Evolutionary conservation across 2,113 vertebrate genomes (phyloP), one percentile per base, ranked within the genome.

Genomic region (Glareola pratincola): DNA sequence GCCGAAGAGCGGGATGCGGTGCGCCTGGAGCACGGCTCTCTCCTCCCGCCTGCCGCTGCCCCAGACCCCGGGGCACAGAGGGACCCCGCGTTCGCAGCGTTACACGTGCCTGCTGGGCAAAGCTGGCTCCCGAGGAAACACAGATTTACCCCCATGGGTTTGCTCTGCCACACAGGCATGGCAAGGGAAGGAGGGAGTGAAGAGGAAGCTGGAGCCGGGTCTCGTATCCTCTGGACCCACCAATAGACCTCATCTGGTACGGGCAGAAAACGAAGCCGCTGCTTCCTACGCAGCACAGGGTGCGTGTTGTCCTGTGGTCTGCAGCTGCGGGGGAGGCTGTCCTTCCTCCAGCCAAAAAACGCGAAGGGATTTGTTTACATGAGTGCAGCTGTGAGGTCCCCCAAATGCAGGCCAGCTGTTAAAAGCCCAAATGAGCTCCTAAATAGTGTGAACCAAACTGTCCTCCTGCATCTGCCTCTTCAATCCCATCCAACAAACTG

Each of bases 351-450:
- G 69, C 85, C 83, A 85, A 76, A 45, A 81, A 22, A 14, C 1
- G 0, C 17, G 0, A 6, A 71, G 68, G n/a, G 39, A 36, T 94
- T 86, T 91, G 93, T 80, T 93, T 84, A 89, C 77, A 78, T 84
- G 91, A 54, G 6, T 32, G 90, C 90, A 96, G 94, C 93, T 95
- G 92, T 72, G 72, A 94, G 86, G 43, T 84, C 60, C 62, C 47
- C 36, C 91, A 87, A 85, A 91, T 51, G 74, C 69, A 41, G 91
- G 57, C 90, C 93, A 96, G 92, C 66, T 93, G 83, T 24, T 82
- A 18, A 47, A 89, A 94, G 69, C 83, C 69, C 59, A 69, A 90
- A 87, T 19, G 76, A 92, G 56, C 41, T 94, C 66, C 62, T 69
- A 73, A 93, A 63, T 8, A 95, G 64, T 34, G 76, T 41, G 83